phyloP scores from a whole-genome alignment of 2,888 invertebrate genomes.

The Allygus modestus region DNA sequence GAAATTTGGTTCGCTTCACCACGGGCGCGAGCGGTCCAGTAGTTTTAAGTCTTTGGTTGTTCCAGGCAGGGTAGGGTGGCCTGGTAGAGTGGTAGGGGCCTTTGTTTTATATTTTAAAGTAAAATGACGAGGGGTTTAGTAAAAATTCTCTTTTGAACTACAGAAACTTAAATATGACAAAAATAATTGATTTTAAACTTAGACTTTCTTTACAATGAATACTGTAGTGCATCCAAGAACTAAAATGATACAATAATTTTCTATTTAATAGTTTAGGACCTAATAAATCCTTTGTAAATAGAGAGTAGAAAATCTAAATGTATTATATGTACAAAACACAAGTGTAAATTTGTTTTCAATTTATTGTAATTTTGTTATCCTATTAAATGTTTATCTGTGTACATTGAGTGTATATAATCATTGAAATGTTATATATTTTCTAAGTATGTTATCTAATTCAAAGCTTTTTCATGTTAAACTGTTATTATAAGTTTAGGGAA shows the following conservation, averaged over 20 bases:
- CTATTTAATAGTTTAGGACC: slow-evolving; percentile 2
- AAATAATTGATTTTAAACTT: no score
- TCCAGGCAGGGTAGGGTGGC: no score
- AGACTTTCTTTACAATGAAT: no score
- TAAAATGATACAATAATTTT: slow-evolving; percentile 40
- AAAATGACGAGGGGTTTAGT: no score
- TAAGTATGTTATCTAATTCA: slow-evolving; percentile 42
- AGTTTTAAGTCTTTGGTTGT: no score
- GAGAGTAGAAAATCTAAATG: slow-evolving; percentile 23
- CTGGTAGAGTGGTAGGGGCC: no score
- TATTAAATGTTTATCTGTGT: slow-evolving; percentile 57
- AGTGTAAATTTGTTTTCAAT: slow-evolving; percentile 39
- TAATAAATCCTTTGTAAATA: slow-evolving; percentile 34
- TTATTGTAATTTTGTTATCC: slow-evolving; percentile 52
- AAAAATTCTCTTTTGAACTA: no score
- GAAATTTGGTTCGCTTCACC: no score
- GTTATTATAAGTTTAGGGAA: slow-evolving; percentile 15
- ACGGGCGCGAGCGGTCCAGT: no score
- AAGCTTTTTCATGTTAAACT: background rate
- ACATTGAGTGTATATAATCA: slow-evolving; percentile 50
- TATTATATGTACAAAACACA: slow-evolving; percentile 46
- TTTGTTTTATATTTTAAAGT: no score
- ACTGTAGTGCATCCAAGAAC: background rate
- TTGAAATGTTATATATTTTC: slow-evolving; percentile 55
- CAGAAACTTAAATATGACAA: no score